Conservation (phyloP, 2,113 vertebrate species). For the Eptesicus fuscus region DNA sequence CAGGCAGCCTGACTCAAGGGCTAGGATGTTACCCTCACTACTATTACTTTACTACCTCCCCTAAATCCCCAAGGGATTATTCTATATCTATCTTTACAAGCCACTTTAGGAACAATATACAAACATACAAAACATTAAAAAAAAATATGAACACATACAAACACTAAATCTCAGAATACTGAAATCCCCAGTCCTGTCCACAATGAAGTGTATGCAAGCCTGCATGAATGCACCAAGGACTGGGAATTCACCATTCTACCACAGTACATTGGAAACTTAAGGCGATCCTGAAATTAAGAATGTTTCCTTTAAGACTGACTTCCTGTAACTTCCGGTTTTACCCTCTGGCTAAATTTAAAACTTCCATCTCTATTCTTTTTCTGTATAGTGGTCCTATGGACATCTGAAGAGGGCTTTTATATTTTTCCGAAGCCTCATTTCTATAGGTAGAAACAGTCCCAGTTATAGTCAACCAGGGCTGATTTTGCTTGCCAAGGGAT, state of each 20-base stretch:
- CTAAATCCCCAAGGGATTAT: neutral
- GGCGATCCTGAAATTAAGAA: neutral
- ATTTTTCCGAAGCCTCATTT: neutral
- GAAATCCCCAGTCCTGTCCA: neutral
- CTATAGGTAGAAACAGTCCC: neutral
- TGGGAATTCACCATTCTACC: neutral
- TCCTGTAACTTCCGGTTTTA: neutral
- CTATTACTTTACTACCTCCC: neutral
- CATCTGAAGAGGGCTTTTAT: neutral
- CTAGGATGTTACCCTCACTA: neutral
- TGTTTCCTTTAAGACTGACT: neutral
- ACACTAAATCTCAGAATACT: neutral
- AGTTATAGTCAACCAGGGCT: neutral
- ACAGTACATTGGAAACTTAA: neutral
- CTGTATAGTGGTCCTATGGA: neutral
- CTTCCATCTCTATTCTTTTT: neutral
- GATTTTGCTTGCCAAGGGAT: neutral
- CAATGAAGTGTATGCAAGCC: neutral
- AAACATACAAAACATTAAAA: too few species aligned
- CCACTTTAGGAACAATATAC: neutral
- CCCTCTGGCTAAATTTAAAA: neutral
- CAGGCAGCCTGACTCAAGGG: neutral
- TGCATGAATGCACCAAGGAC: neutral
- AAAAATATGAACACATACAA: neutral
- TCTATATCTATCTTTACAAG: neutral